phyloP scores from a whole-genome alignment of 2,797 vertebrate species.

The Calcarius lapponicus region DNA sequence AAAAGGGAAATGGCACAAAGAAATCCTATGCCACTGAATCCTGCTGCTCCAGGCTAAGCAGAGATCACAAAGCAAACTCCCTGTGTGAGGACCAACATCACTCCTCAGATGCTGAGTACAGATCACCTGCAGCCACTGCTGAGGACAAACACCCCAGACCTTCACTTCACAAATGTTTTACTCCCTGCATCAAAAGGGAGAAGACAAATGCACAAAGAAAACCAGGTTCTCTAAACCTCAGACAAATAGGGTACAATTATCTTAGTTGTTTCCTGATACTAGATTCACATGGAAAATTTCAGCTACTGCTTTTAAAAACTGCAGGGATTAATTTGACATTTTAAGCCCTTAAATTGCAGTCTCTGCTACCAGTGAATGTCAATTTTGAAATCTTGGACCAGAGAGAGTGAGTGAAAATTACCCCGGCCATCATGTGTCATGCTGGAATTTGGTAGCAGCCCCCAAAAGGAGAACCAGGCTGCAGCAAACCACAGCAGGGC shows the following conservation, averaged over 20 bases:
- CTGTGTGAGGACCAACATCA: neutral
- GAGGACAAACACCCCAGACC: neutral
- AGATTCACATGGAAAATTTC: neutral
- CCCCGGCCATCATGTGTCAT: fast-evolving
- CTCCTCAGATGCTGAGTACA: neutral
- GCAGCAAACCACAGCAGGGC: neutral
- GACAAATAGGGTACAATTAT: neutral
- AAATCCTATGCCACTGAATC: neutral
- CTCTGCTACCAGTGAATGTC: neutral
- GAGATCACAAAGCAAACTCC: neutral
- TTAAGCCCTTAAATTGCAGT: neutral
- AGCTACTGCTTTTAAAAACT: neutral
- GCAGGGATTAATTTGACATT: neutral
- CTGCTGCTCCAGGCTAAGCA: neutral
- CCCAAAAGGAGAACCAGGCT: neutral
- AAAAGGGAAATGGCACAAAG: neutral
- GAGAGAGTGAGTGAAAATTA: neutral
- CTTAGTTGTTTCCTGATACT: neutral
- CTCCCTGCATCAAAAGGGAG: neutral
- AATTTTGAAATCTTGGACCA: neutral
- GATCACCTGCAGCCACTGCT: neutral
- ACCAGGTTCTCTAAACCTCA: neutral
- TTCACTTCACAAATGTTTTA: neutral
- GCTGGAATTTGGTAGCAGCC: neutral
- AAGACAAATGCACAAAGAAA: neutral